A percentile compares a stretch with the other conserved stretches of the same genome.
Conservation (phyloP, 1,140 invertebrate species). For the Streblospio benedicti region DNA sequence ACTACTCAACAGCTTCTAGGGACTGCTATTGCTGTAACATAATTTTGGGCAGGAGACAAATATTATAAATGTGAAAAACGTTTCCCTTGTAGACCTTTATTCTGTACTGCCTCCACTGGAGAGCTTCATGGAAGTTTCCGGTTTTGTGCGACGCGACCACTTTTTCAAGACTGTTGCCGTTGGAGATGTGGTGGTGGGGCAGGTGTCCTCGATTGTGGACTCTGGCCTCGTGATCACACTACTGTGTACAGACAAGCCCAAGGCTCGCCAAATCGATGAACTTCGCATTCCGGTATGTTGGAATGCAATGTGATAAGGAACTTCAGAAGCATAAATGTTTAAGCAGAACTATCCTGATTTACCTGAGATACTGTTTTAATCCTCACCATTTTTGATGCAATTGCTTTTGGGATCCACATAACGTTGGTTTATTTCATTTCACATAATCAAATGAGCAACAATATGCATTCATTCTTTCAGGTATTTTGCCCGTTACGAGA, state of each 20-base stretch:
- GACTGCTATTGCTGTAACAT: slow-evolving; percentile 41
- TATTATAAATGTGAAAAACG: neutral
- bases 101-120: too few relatives aligned
- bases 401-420: neutral
- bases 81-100: neutral
- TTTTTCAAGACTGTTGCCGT: slow-evolving; percentile 63
- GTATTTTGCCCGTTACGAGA: slow-evolving; percentile 61
- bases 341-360: neutral
- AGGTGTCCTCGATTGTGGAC: slow-evolving; percentile 62
- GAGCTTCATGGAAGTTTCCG: neutral
- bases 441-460: neutral
- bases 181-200: slow-evolving; percentile 73
- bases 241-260: slow-evolving; percentile 68
- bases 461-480: slow-evolving; percentile 39
- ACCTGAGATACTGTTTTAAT: neutral
- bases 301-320: neutral
- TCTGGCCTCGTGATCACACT: slow-evolving; percentile 70
- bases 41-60: neutral
- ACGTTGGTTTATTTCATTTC: neutral
- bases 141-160: slow-evolving; percentile 15
- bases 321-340: neutral
- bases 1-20: slow-evolving; percentile 68
- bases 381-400: neutral
- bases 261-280: slow-evolving; percentile 68
- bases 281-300: slow-evolving; percentile 66